Percentiles rank a stretch among this genome's conserved stretches.
These are phyloP conservation scores for Bursaphelenchus okinawaensis DNA, from an alignment of 2,888 invertebrate species.

Conservation along the genomic window DNA sequence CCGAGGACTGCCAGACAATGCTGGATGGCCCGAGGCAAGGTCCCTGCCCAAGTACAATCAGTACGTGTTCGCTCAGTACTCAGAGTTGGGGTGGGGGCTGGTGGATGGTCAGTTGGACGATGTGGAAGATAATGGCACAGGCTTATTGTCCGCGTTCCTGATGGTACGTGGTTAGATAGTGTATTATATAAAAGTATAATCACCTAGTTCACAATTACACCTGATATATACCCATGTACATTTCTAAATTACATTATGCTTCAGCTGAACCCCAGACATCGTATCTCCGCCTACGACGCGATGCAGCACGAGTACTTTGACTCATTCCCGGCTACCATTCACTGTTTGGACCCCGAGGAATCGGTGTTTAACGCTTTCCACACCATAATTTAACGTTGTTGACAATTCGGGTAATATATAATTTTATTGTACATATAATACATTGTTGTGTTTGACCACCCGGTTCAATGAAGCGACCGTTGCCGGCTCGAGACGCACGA, in stretches of 20 bases:
- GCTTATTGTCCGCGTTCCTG: slow-evolving; percentile 41
- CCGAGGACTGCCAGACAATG: slow-evolving; percentile 86
- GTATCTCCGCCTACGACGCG: slow-evolving; percentile 81
- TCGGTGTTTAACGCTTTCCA: slow-evolving; percentile 37
- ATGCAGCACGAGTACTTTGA: slow-evolving; percentile 84
- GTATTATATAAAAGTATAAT: slow-evolving; percentile 1
- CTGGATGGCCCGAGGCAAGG: slow-evolving; percentile 84
- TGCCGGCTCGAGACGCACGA: slow-evolving; percentile 21
- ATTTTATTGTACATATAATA: background rate
- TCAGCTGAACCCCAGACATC: slow-evolving; percentile 70
- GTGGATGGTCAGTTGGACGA: slow-evolving; percentile 28
- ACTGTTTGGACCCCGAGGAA: slow-evolving; percentile 72
- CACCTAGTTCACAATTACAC: background rate
- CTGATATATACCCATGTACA: background rate
- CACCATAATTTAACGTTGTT: background rate
- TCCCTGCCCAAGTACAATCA: slow-evolving; percentile 59
- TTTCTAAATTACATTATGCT: slow-evolving; percentile 23
- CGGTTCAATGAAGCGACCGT: slow-evolving; percentile 28
- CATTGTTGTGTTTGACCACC: background rate
- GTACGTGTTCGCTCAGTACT: slow-evolving; percentile 34
- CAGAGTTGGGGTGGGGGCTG: slow-evolving; percentile 33
- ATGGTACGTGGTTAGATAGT: slow-evolving; percentile 38
- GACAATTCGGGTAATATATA: background rate
- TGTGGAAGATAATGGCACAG: slow-evolving; percentile 36
- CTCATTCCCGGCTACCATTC: slow-evolving; percentile 79